These are phyloP conservation scores for Epirrhoe alternata DNA, from an alignment of 2,888 invertebrate genomes.

Conservation along the genomic window DNA sequence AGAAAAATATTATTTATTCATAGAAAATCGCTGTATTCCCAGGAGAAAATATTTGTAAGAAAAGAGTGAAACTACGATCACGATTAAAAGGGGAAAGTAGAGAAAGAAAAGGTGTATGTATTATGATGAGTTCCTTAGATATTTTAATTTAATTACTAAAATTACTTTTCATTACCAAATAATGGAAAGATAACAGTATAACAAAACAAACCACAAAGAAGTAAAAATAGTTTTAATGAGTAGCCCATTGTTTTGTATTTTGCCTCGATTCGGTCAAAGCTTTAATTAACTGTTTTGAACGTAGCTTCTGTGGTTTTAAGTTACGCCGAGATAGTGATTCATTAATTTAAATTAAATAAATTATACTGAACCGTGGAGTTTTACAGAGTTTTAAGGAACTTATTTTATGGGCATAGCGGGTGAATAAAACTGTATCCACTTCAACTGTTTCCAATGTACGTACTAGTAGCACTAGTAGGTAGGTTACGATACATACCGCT, in stretches of 20 bases:
- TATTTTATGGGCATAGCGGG: constrained; percentile 4
- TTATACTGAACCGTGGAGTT: constrained; percentile 11
- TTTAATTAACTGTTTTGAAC: constrained; percentile 58
- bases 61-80: no score
- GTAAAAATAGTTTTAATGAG: constrained; percentile 1
- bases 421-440: neutral
- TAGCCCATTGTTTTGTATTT: constrained; percentile 9
- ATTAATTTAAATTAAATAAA: constrained; percentile 19
- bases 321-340: constrained; percentile 43
- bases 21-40: no score
- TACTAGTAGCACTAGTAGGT: no score
- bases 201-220: neutral
- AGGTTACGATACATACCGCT: neutral
- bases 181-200: no score
- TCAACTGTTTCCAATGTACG: neutral
- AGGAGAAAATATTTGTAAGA: no score
- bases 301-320: constrained; percentile 52
- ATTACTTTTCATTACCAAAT: no score
- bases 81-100: no score
- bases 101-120: no score
- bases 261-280: constrained; percentile 26
- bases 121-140: no score
- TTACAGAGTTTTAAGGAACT: constrained; percentile 10
- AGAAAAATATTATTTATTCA: no score
- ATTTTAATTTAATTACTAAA: no score